Base-by-base conservation (phyloP, 2,113 vertebrate species). In the Tenrec ecaudatus region DNA sequence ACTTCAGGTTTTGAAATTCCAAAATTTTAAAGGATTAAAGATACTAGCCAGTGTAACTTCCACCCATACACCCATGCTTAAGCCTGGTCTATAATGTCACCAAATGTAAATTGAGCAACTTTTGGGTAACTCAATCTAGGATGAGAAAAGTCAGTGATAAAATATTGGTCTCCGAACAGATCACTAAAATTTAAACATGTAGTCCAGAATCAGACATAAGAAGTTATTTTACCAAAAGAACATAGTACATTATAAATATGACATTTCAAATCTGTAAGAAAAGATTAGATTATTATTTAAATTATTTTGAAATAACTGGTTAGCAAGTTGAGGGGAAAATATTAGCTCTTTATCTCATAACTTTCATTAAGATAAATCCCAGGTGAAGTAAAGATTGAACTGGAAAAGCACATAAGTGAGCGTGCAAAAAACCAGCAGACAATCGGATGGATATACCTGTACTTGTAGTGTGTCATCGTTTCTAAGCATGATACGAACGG, bases 331-430 rank as follows among this genome's bases (percentile, higher is more conserved):
- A 10, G 19, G 92, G 40, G 25, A 31, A 92, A 80, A 92, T 79
- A 60, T 84, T 82, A 82, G 75, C 58, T 81, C 14, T 71, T 82
- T 92, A 76, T 27, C 66, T 93, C 40, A 80, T 66, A 88, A 93
- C 2, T 88, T 76, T 88, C 22, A 86, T 64, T 27, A 69, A 73
- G 88, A 81, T 86, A 71, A 91, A 77, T 78, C 96, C 16, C 86
- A 62, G 60, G 16, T 62, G 22, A 92, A n/a, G 31, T 86, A 27
- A 87, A 91, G 85, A 69, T 81, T 81, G 25, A 47, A 33, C 82
- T 40, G 27, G 62, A 91, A 85, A 89, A 53, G 16, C 57, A 88
- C 36, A 88, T 81, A 77, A 94, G 43, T 57, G 79, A 92, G 20
- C 17, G 60, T 36, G 47, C 6, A 78, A 84, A 83, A 92, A 3